Evolutionary conservation across 2,113 vertebrate species (phyloP).

Genomic region (Heterochromis multidens): DNA sequence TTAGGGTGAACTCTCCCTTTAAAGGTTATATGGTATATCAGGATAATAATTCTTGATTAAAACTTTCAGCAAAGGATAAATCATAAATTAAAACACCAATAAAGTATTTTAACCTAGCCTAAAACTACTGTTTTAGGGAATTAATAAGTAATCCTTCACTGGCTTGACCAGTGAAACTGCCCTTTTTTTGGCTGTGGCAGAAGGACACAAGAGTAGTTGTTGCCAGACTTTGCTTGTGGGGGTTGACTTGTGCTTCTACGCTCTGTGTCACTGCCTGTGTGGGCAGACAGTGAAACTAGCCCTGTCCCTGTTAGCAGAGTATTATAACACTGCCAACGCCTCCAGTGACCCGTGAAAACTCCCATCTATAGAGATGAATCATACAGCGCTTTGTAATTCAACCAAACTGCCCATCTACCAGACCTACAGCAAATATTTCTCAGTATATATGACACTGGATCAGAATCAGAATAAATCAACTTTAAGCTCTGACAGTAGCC

Average conservation of each 20-base stretch:
- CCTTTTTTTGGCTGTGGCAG: slow-evolving; percentile 6
- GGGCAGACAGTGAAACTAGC: slow-evolving; percentile 49
- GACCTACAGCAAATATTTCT: slow-evolving; percentile 30
- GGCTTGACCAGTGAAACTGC: neutral
- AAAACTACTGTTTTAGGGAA: neutral
- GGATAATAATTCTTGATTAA: neutral
- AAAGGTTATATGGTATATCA: accelerated
- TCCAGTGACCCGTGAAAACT: slow-evolving; percentile 67
- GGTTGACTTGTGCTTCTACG: slow-evolving; percentile 40
- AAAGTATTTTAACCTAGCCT: neutral
- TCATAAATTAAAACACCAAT: neutral
- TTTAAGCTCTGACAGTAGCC: neutral
- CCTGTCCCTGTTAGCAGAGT: slow-evolving; percentile 62
- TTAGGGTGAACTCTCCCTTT: neutral
- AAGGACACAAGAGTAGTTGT: slow-evolving; percentile 23
- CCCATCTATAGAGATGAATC: slow-evolving; percentile 68
- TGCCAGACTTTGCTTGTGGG: slow-evolving; percentile 37
- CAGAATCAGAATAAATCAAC: slow-evolving; percentile 13
- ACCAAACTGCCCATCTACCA: slow-evolving; percentile 19
- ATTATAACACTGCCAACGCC: slow-evolving; percentile 61
- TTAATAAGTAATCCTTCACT: neutral
- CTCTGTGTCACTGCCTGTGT: slow-evolving; percentile 58
- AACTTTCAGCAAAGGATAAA: neutral
- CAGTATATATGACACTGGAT: neutral
- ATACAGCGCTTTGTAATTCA: slow-evolving; percentile 60